phyloP scores from a whole-genome alignment of 1,140 invertebrate genomes.

The Hydropsyche tenuis region DNA sequence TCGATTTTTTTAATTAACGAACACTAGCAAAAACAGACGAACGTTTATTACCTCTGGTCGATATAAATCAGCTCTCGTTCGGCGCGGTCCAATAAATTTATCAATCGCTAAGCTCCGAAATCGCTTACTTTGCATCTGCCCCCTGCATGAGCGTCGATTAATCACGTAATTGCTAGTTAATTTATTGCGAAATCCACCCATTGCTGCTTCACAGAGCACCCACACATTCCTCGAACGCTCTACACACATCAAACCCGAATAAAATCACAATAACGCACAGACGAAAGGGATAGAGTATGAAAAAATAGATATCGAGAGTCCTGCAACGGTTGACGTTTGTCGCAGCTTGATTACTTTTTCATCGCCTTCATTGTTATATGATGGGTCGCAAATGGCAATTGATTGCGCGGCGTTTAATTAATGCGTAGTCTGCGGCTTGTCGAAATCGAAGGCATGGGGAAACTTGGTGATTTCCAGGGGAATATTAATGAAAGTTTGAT shows the following conservation, averaged over 20 bases:
- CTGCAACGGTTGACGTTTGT: neutral
- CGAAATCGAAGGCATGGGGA: neutral
- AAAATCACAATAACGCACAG: no score
- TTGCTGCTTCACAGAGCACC: no score
- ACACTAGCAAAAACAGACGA: no score
- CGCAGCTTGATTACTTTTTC: constrained; percentile 10
- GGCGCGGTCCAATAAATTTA: constrained; percentile 43
- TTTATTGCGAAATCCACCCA: constrained; percentile 38
- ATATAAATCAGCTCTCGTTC: constrained; percentile 24
- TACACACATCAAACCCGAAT: no score
- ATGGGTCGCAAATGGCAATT: constrained; percentile 32
- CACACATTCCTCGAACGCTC: no score
- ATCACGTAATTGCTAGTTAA: constrained; percentile 47
- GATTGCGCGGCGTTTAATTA: constrained; percentile 38
- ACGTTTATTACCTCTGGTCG: constrained; percentile 7
- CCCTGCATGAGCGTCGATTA: constrained; percentile 43
- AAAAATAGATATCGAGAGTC: no score
- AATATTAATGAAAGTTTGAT: constrained; percentile 38
- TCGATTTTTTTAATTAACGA: no score
- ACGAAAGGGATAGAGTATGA: no score
- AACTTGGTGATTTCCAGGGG: neutral
- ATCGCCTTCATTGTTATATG: constrained; percentile 26
- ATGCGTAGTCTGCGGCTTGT: constrained; percentile 23
- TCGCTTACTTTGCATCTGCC: constrained; percentile 46
- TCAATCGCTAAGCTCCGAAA: constrained; percentile 43